These are phyloP conservation scores for Pachliopta kotzebuea DNA, from an alignment of 2,888 invertebrate genomes.

Conservation along the genomic window DNA sequence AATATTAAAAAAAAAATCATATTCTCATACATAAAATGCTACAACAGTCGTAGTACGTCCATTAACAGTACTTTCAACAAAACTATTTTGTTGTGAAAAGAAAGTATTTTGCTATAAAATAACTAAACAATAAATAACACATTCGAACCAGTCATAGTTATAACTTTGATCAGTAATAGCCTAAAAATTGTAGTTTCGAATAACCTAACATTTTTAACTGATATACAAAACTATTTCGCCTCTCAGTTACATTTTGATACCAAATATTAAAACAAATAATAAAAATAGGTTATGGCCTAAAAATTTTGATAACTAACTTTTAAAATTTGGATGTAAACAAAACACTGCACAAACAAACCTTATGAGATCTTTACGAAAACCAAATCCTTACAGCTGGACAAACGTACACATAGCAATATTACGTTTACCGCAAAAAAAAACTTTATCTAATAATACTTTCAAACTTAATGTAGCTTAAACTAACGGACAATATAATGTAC, in stretches of 20 bases:
- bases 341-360: slow-evolving; percentile 80
- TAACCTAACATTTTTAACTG: slow-evolving; percentile 38
- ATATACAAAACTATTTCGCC: slow-evolving; percentile 34
- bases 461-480: slow-evolving; percentile 33
- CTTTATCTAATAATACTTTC: slow-evolving; percentile 73
- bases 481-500: slow-evolving; percentile 4
- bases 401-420: slow-evolving; percentile 63
- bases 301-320: slow-evolving; percentile 57
- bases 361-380: slow-evolving; percentile 81
- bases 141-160: slow-evolving; percentile 63
- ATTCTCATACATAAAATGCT: slow-evolving; percentile 1
- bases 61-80: slow-evolving; percentile 9
- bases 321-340: slow-evolving; percentile 79
- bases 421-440: slow-evolving; percentile 40
- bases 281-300: slow-evolving; percentile 49
- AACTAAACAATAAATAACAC: slow-evolving; percentile 78
- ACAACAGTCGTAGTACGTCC: slow-evolving; percentile 15
- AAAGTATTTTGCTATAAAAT: slow-evolving; percentile 34
- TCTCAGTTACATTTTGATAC: slow-evolving; percentile 39
- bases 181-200: slow-evolving; percentile 29
- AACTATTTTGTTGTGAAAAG: slow-evolving; percentile 32
- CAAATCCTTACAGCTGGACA: slow-evolving; percentile 72
- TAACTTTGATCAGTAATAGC: slow-evolving; percentile 38
- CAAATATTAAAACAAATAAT: slow-evolving; percentile 53
- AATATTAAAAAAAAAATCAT: slow-evolving; percentile 11